phyloP scores from a whole-genome alignment of 2,113 vertebrate species.

The Nyctibius bracteatus region DNA sequence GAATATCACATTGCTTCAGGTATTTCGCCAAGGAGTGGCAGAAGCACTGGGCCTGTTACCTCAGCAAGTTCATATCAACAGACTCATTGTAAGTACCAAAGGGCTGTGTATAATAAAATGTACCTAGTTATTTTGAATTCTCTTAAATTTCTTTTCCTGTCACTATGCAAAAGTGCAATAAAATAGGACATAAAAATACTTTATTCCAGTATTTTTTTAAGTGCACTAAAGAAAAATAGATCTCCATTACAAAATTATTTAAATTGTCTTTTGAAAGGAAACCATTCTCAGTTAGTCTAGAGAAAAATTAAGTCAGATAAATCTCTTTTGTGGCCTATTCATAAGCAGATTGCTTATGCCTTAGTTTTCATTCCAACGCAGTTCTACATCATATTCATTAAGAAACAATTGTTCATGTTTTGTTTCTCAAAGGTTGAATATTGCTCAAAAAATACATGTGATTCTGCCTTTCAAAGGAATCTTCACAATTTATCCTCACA shows the following conservation, averaged over 20 bases:
- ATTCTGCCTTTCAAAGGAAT: background rate
- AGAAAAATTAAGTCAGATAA: background rate
- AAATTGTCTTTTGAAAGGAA: background rate
- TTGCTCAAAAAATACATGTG: background rate
- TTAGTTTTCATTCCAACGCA: background rate
- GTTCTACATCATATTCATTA: background rate
- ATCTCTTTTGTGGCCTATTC: background rate
- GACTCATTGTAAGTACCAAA: slow-evolving; percentile 83
- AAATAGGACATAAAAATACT: background rate
- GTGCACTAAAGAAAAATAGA: background rate
- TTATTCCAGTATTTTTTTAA: background rate
- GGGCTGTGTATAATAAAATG: background rate
- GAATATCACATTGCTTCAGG: slow-evolving; percentile 85
- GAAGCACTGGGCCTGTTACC: slow-evolving; percentile 84
- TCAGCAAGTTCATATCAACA: slow-evolving; percentile 89
- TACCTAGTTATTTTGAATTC: background rate
- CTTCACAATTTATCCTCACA: background rate
- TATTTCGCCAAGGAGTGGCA: slow-evolving; percentile 89
- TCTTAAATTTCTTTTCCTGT: background rate
- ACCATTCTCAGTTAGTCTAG: background rate
- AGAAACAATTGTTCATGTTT: background rate
- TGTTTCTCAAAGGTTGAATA: background rate
- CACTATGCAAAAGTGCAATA: background rate
- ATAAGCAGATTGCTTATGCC: background rate
- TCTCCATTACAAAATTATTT: background rate